Evolutionary conservation across 2,888 invertebrate genomes (phyloP).

Genomic region (Sinotaia quadrata): DNA sequence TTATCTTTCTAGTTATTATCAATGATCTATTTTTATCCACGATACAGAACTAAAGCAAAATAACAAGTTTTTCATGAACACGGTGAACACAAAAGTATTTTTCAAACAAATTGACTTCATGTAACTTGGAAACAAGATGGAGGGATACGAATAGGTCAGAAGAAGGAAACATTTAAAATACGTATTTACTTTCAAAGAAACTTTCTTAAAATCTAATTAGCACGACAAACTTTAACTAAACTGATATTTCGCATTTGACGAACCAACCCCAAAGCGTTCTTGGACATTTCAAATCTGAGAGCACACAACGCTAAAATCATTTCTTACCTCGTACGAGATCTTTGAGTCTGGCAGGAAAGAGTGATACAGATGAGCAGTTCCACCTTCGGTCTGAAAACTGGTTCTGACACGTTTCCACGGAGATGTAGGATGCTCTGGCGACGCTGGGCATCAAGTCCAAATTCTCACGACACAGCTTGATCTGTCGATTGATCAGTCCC

Average conservation of each 20-base stretch:
- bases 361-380: constrained; percentile 86
- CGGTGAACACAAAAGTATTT: too few relatives aligned
- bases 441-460: constrained; percentile 80
- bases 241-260: too few relatives aligned
- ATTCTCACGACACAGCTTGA: constrained; percentile 62
- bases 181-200: too few relatives aligned
- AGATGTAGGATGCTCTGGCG: constrained; percentile 80
- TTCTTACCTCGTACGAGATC: constrained; percentile 84
- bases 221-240: background rate
- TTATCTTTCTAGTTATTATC: too few relatives aligned
- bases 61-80: too few relatives aligned
- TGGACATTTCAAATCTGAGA: background rate
- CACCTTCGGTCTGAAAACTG: constrained; percentile 83
- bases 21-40: too few relatives aligned
- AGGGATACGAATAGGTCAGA: too few relatives aligned
- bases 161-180: too few relatives aligned
- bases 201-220: background rate
- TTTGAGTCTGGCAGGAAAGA: constrained; percentile 82
- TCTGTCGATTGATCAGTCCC: constrained; percentile 60
- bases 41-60: too few relatives aligned
- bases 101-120: too few relatives aligned
- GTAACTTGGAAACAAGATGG: too few relatives aligned
- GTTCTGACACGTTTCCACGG: constrained; percentile 79
- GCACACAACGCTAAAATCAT: background rate
- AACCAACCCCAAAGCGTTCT: background rate